Conservation (phyloP, 2,888 invertebrate genomes). For the Ormia ochracea region DNA sequence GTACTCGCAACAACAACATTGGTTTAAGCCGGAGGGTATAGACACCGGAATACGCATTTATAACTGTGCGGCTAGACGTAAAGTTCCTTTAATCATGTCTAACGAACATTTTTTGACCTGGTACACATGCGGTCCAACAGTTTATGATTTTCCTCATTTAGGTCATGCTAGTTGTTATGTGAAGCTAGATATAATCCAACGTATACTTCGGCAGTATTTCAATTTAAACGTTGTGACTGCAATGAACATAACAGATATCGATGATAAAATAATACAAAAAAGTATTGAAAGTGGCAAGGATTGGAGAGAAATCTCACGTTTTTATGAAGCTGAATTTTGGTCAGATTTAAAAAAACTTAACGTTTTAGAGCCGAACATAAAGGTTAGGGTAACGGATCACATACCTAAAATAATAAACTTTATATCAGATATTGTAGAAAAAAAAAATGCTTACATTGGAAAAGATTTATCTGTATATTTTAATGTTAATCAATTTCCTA, state of each 20-base stretch:
- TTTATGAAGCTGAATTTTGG: conserved; percentile 90
- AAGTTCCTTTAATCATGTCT: conserved; percentile 84
- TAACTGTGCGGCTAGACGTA: conserved; percentile 83
- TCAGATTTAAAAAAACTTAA: conserved; percentile 85
- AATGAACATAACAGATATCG: conserved; percentile 95
- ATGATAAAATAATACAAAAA: conserved; percentile 91
- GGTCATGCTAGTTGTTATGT: conserved; percentile 95
- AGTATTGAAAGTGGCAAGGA: conserved; percentile 66
- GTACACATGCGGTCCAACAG: conserved; percentile 97
- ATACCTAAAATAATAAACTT: conserved; percentile 87
- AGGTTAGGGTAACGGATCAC: conserved; percentile 88
- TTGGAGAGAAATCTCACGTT: conserved; percentile 78
- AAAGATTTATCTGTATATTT: conserved; percentile 90
- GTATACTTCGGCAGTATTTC: conserved; percentile 86
- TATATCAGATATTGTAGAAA: conserved; percentile 82
- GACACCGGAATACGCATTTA: conserved; percentile 83
- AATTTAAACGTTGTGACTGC: conserved; percentile 87
- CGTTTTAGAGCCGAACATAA: conserved; percentile 83
- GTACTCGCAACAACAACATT: conserved; percentile 50
- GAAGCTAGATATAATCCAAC: conserved; percentile 90
- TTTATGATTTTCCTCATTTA: conserved; percentile 93
- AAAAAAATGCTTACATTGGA: conserved; percentile 83
- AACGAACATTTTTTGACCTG: conserved; percentile 84
- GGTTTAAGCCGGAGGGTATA: conserved; percentile 73
- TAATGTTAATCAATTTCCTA: conserved; percentile 81